These are phyloP conservation scores for Forbesichthys papilliferus DNA, from an alignment of 2,113 vertebrate genomes.

Conservation along the genomic window DNA sequence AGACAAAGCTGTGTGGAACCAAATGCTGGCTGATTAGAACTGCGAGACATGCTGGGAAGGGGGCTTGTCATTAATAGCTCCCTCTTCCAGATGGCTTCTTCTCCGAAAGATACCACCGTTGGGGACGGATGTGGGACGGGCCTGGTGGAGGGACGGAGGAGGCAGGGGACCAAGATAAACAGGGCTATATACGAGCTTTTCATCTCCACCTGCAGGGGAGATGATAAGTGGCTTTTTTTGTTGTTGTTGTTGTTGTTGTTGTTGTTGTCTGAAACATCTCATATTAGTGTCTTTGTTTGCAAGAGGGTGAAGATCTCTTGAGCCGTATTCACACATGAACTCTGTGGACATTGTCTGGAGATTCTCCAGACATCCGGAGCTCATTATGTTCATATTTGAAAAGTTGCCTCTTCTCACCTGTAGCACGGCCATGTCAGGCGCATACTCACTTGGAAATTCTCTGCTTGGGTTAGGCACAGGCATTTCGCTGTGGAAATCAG, in stretches of 20 bases:
- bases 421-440: too few relatives aligned
- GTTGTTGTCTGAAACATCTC: too few relatives aligned
- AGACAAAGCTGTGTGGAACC: constrained; percentile 64
- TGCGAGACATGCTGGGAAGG: constrained; percentile 71
- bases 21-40: constrained; percentile 74
- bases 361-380: too few relatives aligned
- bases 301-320: neutral
- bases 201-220: neutral
- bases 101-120: constrained; percentile 65
- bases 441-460: too few relatives aligned
- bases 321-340: neutral
- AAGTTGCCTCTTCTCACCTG: too few relatives aligned
- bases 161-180: constrained; percentile 25
- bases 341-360: neutral
- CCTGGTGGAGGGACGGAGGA: constrained; percentile 43
- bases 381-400: too few relatives aligned
- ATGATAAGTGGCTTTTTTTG: neutral
- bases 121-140: constrained; percentile 41
- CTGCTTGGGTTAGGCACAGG: too few relatives aligned
- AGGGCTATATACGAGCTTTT: constrained; percentile 20
- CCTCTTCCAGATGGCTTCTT: constrained; percentile 74
- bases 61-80: constrained; percentile 77
- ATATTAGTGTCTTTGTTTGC: neutral
- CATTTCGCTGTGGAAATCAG: too few relatives aligned
- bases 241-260: too few relatives aligned